These are phyloP conservation scores for Eledona agricola DNA, from an alignment of 2,888 invertebrate species.

Conservation along the genomic window DNA sequence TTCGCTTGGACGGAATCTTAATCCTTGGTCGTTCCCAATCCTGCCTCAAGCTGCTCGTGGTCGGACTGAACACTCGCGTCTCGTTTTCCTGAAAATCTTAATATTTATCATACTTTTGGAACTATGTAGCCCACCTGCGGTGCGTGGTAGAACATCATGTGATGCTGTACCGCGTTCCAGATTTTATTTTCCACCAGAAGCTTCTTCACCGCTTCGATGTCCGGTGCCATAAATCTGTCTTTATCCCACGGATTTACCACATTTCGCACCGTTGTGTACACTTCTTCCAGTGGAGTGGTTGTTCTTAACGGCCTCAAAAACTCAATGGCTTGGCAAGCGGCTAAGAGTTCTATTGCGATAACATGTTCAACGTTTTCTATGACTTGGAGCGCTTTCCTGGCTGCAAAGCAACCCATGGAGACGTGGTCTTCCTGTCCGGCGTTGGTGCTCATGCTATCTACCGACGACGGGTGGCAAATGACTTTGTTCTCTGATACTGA, in stretches of 20 bases:
- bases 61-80: slow-evolving; percentile 65
- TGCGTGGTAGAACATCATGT: slow-evolving; percentile 61
- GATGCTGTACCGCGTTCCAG: slow-evolving; percentile 65
- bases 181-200: slow-evolving; percentile 64
- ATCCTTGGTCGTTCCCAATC: slow-evolving; percentile 43
- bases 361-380: slow-evolving; percentile 67
- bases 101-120: not conserved
- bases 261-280: slow-evolving; percentile 68
- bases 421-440: slow-evolving; percentile 76
- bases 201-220: slow-evolving; percentile 68
- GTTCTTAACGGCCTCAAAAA: slow-evolving; percentile 71
- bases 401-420: slow-evolving; percentile 74
- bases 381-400: slow-evolving; percentile 68
- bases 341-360: slow-evolving; percentile 71
- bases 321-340: slow-evolving; percentile 74
- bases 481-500: slow-evolving; percentile 75
- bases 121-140: slow-evolving; percentile 51
- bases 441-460: slow-evolving; percentile 72
- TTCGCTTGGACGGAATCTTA: slow-evolving; percentile 13
- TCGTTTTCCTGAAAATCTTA: slow-evolving; percentile 49
- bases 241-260: slow-evolving; percentile 67
- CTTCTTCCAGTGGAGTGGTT: slow-evolving; percentile 70
- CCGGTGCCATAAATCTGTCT: slow-evolving; percentile 72
- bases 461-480: slow-evolving; percentile 72
- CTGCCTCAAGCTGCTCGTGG: slow-evolving; percentile 51